Evolutionary conservation across 2,888 invertebrate species (phyloP), one percentile per base, ranked within the genome.

Genomic region (Allygus modestus): DNA sequence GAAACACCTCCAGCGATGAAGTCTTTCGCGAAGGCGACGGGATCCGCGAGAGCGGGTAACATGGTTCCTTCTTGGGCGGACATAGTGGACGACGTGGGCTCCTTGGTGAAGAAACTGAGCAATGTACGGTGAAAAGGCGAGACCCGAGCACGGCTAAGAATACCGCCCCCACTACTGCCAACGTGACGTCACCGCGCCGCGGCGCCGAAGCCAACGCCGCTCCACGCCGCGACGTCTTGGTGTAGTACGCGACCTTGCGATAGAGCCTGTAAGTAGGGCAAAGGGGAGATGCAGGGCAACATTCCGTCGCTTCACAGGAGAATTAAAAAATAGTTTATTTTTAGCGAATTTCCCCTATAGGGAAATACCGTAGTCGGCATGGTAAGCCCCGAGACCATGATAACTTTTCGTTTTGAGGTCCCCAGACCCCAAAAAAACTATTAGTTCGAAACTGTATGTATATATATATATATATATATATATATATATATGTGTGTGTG

Each of bases 1-100:
- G 98, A 96, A 77, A 97, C 93, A 87, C 98, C 98, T 88, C 98
- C 98, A 87, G 97, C 97, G 85, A 96, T 90, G 90, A 98, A 98
- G 92, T 98, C 98, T 92, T 97, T 97, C 88, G 95, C 90, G 91
- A 97, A 97, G 90, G 95, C 94, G 91, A 95, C 92, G 90, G 96
- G 96, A 94, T 97, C 97, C 88, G 92, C 90, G 87, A 92, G 90
- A 88, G 90, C 90, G 88, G 91, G 90, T 90, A 91, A 90, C 88
- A 89, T 90, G 88, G 71, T 54, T 69, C 41, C 71, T 81, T 84
- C 51, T 12, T 81, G 81, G 28, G 51, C 69, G 58, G 41, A 54
- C 46, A 61, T 69, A 69, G 26, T 43, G n/a, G 15, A 37, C 43
- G 73, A 41, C 12, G 65, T 81, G 65, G 54, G 43, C 43, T 79